phyloP scores from a whole-genome alignment of 2,113 vertebrate species.

The Chaenocephalus aceratus region DNA sequence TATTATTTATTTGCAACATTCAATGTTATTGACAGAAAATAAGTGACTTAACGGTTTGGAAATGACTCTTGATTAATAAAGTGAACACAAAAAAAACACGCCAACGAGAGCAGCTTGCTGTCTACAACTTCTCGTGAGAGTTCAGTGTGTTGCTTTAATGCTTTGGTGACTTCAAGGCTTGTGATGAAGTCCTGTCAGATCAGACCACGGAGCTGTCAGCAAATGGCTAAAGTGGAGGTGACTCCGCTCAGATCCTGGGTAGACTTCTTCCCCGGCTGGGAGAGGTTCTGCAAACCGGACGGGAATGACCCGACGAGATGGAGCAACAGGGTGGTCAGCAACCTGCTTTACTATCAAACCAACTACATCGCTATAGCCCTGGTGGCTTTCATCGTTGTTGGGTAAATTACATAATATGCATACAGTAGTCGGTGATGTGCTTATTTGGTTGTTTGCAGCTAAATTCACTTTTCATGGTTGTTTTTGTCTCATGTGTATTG shows the following conservation, averaged over 20 bases:
- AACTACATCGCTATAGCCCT: slow-evolving; percentile 90
- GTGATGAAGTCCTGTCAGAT: slow-evolving; percentile 1
- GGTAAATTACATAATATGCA: slow-evolving; percentile 83
- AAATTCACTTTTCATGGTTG: background rate
- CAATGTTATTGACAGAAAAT: too few relatives aligned
- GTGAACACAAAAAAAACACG: too few relatives aligned
- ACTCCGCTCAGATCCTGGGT: slow-evolving; percentile 90
- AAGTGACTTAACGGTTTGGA: too few relatives aligned
- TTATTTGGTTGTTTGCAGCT: background rate
- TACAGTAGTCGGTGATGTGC: background rate
- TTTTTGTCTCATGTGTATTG: background rate
- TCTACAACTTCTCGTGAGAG: slow-evolving; percentile 54
- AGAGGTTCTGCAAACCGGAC: slow-evolving; percentile 90
- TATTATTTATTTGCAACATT: too few relatives aligned
- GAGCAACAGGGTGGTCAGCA: slow-evolving; percentile 95
- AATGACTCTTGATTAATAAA: too few relatives aligned
- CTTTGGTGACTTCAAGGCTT: background rate
- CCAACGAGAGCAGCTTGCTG: slow-evolving; percentile 9
- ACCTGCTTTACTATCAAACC: slow-evolving; percentile 95
- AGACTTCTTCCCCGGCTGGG: slow-evolving; percentile 90
- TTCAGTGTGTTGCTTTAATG: fast-evolving
- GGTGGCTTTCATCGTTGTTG: slow-evolving; percentile 88
- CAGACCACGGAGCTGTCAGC: background rate
- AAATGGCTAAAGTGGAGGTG: slow-evolving; percentile 86
- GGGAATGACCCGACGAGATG: slow-evolving; percentile 89